Evolutionary conservation across 2,888 invertebrate genomes (phyloP).

Genomic region (Lochmaea capreae): DNA sequence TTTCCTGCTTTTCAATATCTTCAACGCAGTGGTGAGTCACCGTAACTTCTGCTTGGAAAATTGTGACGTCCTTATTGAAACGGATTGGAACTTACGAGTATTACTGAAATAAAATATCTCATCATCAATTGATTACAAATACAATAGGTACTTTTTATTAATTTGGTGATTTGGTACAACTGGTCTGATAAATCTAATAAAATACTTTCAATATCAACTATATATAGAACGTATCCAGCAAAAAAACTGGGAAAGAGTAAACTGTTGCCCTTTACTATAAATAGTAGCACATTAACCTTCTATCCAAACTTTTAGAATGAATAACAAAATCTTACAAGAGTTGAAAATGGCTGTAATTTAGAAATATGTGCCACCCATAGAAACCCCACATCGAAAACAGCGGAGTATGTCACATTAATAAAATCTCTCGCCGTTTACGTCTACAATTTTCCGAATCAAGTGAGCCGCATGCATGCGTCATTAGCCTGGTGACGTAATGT

Average conservation of each 20-base stretch:
- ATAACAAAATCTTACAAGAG: background rate
- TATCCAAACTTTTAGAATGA: constrained; percentile 2
- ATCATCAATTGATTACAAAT: too few species aligned
- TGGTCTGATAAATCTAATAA: too few species aligned
- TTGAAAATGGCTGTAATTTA: constrained; percentile 12
- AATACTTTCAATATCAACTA: background rate
- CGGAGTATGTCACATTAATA: constrained; percentile 33
- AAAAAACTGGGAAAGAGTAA: too few species aligned
- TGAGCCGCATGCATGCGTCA: constrained; percentile 52
- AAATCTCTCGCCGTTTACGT: constrained; percentile 31
- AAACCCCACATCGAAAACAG: constrained; percentile 3
- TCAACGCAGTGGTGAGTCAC: too few species aligned
- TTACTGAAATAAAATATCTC: too few species aligned
- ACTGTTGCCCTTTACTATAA: background rate
- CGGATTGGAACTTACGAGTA: too few species aligned
- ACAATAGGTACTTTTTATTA: too few species aligned
- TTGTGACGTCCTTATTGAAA: too few species aligned
- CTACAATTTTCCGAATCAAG: constrained; percentile 51
- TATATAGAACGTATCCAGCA: too few species aligned
- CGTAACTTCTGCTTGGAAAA: too few species aligned
- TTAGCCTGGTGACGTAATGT: constrained; percentile 57
- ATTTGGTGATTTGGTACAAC: too few species aligned
- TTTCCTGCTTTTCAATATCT: too few species aligned
- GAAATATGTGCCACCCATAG: background rate
- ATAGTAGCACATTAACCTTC: background rate